Evolutionary conservation across 2,113 vertebrate species (phyloP).

Genomic region (Pteropus alecto): DNA sequence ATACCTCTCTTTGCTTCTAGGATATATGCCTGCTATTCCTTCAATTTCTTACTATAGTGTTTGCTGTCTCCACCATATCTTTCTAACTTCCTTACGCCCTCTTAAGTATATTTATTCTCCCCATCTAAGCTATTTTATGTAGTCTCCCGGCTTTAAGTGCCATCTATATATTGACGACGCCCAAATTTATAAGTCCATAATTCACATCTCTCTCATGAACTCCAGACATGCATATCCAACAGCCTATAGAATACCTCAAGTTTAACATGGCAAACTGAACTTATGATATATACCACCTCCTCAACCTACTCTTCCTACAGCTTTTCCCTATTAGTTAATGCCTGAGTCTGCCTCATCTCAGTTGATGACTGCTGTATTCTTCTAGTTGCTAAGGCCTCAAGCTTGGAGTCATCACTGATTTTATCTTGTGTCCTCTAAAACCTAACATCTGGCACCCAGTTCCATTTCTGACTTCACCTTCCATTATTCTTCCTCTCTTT

Average conservation of each 20-base stretch:
- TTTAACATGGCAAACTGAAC: background rate
- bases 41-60: background rate
- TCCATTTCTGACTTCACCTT: background rate
- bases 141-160: background rate
- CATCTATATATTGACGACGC: background rate
- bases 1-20: background rate
- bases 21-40: background rate
- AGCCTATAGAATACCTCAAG: background rate
- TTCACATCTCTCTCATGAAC: background rate
- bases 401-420: background rate
- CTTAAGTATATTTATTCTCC: background rate
- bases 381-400: background rate
- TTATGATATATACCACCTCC: background rate
- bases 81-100: background rate
- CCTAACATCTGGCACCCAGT: background rate
- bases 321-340: background rate
- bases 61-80: background rate
- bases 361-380: background rate
- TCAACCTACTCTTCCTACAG: background rate
- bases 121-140: background rate
- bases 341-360: background rate
- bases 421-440: background rate
- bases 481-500: background rate
- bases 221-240: background rate
- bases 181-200: background rate